A percentile compares a stretch with the other conserved stretches of the same genome.
phyloP scores from a whole-genome alignment of 2,113 vertebrate species.

The Etia nguti region DNA sequence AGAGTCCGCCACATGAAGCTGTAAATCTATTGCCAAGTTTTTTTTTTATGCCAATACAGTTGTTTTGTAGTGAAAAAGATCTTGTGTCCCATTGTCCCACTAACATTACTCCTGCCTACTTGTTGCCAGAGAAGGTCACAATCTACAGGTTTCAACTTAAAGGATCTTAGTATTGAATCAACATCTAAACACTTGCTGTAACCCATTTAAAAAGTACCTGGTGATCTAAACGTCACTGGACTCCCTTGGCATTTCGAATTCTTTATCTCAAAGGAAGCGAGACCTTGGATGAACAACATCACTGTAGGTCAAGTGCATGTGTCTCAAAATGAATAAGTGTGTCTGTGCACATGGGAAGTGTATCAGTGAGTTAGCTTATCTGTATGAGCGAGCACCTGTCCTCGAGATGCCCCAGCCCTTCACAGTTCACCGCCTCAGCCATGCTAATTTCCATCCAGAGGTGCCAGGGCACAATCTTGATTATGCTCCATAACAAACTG shows the following conservation, averaged over 20 bases:
- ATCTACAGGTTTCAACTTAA: not conserved
- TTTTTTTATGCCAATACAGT: not conserved
- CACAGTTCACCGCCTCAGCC: conserved; percentile 54
- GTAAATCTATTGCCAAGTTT: not conserved
- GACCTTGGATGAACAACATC: not conserved
- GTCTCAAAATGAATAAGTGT: not conserved
- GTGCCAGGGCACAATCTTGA: conserved; percentile 46
- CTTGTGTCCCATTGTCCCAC: not conserved
- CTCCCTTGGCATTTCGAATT: not conserved
- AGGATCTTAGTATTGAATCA: not conserved
- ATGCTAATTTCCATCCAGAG: conserved; percentile 57
- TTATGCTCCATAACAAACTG: conserved; percentile 60
- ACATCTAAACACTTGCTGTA: not conserved
- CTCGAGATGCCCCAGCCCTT: conserved; percentile 49
- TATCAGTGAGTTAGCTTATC: conserved; percentile 36
- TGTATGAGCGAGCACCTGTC: conserved; percentile 46
- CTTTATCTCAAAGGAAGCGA: not conserved
- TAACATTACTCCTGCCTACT: not conserved
- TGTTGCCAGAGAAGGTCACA: not conserved
- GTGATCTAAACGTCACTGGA: not conserved
- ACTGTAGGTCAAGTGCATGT: not conserved
- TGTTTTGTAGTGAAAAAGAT: not conserved
- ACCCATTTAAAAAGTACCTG: not conserved
- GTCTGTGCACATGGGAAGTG: not conserved
- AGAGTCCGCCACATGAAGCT: not conserved